Conservation (phyloP, 2,888 invertebrate genomes). For the Rosalia funebris region DNA sequence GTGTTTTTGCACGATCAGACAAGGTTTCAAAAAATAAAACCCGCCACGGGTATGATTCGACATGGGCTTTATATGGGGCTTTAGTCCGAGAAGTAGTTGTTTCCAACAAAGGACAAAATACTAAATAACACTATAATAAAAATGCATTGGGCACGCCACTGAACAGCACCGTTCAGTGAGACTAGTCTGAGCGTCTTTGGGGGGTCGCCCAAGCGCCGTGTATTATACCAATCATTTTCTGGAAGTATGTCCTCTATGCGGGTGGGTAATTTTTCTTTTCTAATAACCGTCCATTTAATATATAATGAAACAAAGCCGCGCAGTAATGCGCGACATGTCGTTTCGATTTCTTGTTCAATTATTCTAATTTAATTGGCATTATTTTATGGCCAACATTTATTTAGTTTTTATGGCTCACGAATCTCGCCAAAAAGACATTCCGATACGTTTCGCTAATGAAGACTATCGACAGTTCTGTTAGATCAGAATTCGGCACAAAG, state of each 20-base stretch:
- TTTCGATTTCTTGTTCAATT: conserved; percentile 7
- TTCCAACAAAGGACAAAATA: too few relatives aligned
- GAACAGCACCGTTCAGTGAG: too few relatives aligned
- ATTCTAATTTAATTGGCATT: conserved; percentile 19
- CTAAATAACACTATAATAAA: too few relatives aligned
- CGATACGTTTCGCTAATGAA: background rate
- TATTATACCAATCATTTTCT: conserved; percentile 6
- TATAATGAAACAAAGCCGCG: conserved; percentile 5
- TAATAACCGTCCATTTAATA: conserved; percentile 8
- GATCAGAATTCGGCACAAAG: background rate
- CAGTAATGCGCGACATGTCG: conserved; percentile 13
- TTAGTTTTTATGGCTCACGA: conserved; percentile 5
- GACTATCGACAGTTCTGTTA: background rate
- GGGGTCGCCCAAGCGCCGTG: conserved; percentile 7
- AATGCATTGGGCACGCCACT: too few relatives aligned
- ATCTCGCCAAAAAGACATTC: conserved; percentile 1
- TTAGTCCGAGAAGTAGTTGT: too few relatives aligned
- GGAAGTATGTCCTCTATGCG: conserved; percentile 7
- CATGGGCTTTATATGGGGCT: too few relatives aligned
- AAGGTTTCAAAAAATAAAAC: too few relatives aligned
- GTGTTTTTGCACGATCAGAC: too few relatives aligned
- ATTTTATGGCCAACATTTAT: background rate
- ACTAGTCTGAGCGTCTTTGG: conserved; percentile 9
- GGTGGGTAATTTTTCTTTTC: conserved; percentile 17
- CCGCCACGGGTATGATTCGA: too few relatives aligned